Evolutionary conservation across 2,888 invertebrate genomes (phyloP).

Genomic region (Orchestes rusci): DNA sequence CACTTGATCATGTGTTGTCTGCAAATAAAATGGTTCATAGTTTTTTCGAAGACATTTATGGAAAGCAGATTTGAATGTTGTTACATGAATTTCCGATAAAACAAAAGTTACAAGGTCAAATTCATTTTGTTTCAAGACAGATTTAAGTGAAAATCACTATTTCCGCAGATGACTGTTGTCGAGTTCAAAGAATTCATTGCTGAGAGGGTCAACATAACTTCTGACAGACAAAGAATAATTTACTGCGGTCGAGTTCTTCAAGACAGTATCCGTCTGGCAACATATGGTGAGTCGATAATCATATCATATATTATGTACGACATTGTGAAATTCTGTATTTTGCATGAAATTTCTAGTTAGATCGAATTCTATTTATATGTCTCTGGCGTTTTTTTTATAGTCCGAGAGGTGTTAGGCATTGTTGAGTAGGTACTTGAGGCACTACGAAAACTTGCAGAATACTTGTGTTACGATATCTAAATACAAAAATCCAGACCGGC

Average conservation of each 20-base stretch:
- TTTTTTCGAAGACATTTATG: no score
- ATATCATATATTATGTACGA: not conserved
- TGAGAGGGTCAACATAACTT: conserved; percentile 69
- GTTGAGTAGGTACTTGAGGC: no score
- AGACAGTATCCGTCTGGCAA: conserved; percentile 76
- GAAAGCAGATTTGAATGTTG: not conserved
- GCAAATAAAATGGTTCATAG: no score
- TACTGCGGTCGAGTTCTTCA: conserved; percentile 91
- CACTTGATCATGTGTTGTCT: no score
- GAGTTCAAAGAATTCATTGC: conserved; percentile 75
- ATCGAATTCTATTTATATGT: not conserved
- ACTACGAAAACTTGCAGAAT: no score
- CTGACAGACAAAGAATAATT: conserved; percentile 81
- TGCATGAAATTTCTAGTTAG: not conserved
- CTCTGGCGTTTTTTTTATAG: no score
- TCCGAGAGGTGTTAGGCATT: no score
- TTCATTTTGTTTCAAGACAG: not conserved
- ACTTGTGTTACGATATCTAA: no score
- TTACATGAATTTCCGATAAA: no score
- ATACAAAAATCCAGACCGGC: no score
- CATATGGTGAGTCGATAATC: conserved; percentile 70
- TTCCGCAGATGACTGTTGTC: conserved; percentile 77
- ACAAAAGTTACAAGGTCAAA: not conserved
- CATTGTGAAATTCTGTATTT: not conserved
- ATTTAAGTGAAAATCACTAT: conserved; percentile 28